Conservation (phyloP, 1,140 invertebrate genomes). For the Plectrocnemia conspersa region DNA sequence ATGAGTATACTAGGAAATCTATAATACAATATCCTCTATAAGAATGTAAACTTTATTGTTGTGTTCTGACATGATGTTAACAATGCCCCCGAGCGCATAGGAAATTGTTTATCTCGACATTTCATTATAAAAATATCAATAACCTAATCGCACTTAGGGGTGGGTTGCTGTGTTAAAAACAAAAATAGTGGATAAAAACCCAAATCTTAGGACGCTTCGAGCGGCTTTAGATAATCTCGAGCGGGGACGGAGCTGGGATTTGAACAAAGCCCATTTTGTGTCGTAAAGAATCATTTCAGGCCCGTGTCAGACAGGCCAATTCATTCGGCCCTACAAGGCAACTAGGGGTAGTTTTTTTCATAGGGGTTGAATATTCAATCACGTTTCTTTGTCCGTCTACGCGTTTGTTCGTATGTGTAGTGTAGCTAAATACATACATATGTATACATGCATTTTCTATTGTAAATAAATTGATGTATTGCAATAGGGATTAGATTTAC, state of each 20-base stretch:
- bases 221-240: conserved; percentile 15
- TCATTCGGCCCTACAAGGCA: too few relatives aligned
- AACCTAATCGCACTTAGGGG: neutral
- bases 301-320: neutral
- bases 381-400: neutral
- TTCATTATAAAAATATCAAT: neutral
- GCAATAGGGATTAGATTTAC: too few relatives aligned
- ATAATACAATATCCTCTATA: too few relatives aligned
- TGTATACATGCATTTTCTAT: too few relatives aligned
- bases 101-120: neutral
- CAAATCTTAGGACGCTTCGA: conserved; percentile 2
- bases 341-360: too few relatives aligned
- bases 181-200: conserved; percentile 6
- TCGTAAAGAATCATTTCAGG: conserved; percentile 22
- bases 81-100: conserved; percentile 2
- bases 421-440: too few relatives aligned
- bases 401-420: too few relatives aligned
- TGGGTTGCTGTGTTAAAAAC: too few relatives aligned
- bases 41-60: too few relatives aligned
- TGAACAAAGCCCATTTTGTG: conserved; percentile 29
- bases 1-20: too few relatives aligned
- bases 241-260: conserved; percentile 21
- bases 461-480: too few relatives aligned
- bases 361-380: conserved; percentile 2
- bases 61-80: too few relatives aligned